phyloP scores from a whole-genome alignment of 2,888 invertebrate genomes.

The Ferdinandea cuprea region DNA sequence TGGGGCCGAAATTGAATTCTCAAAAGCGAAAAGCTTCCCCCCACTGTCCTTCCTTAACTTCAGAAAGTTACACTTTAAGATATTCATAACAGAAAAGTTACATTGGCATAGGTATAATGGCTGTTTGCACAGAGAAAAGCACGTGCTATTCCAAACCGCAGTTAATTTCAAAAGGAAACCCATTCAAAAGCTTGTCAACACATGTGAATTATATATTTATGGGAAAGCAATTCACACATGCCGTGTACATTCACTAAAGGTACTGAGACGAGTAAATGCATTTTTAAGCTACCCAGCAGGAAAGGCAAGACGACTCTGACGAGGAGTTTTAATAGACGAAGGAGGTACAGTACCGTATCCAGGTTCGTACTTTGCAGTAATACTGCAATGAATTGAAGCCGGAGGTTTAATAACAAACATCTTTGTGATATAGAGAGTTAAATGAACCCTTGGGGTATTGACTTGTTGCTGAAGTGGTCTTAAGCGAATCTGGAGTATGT shows the following conservation, averaged over 20 bases:
- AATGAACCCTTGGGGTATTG: slow-evolving; percentile 73
- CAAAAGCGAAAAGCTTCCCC: slow-evolving; percentile 34
- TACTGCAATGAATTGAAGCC: slow-evolving; percentile 40
- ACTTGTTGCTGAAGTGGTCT: slow-evolving; percentile 66
- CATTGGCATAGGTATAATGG: slow-evolving; percentile 59
- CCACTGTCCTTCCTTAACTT: not conserved
- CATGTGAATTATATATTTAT: slow-evolving; percentile 69
- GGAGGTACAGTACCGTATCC: not conserved
- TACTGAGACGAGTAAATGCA: slow-evolving; percentile 60
- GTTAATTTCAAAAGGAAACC: slow-evolving; percentile 70
- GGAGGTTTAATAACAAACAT: slow-evolving; percentile 49
- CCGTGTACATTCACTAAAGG: slow-evolving; percentile 44
- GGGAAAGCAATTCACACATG: slow-evolving; percentile 71
- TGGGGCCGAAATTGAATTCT: slow-evolving; percentile 69
- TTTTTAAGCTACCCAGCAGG: slow-evolving; percentile 46
- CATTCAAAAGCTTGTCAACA: slow-evolving; percentile 72
- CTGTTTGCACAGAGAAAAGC: slow-evolving; percentile 55
- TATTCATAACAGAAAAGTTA: slow-evolving; percentile 49
- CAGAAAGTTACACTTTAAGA: slow-evolving; percentile 35
- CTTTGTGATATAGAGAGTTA: slow-evolving; percentile 63
- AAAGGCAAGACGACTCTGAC: not conserved
- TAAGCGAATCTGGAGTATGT: slow-evolving; percentile 48
- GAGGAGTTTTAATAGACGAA: not conserved
- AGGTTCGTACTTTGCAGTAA: slow-evolving; percentile 7
- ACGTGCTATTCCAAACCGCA: slow-evolving; percentile 53